Evolutionary conservation across 2,888 invertebrate genomes (phyloP).

Genomic region (Antitype chi): DNA sequence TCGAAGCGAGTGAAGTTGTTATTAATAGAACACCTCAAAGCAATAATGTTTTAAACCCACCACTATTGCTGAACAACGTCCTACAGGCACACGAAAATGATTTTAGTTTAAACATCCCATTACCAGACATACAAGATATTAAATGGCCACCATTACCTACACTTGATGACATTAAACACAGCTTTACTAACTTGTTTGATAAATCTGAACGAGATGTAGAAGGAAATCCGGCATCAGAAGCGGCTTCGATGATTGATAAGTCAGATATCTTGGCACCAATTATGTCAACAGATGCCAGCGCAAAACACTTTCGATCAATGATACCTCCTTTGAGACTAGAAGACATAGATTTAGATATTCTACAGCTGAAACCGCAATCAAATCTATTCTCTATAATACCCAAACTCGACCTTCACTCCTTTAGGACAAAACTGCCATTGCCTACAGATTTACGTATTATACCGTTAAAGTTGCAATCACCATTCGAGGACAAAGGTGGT

Average conservation of each 20-base stretch:
- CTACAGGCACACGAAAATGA: conserved; percentile 59
- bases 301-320: conserved; percentile 58
- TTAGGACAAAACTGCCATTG: conserved; percentile 73
- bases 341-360: conserved; percentile 72
- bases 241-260: conserved; percentile 48
- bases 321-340: conserved; percentile 66
- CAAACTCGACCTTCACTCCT: conserved; percentile 71
- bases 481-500: conserved; percentile 66
- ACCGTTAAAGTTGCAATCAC: conserved; percentile 73
- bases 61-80: conserved; percentile 58
- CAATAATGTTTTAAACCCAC: conserved; percentile 48
- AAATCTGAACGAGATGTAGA: conserved; percentile 56
- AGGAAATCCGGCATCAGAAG: conserved; percentile 52
- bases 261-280: conserved; percentile 58
- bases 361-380: conserved; percentile 70
- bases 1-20: conserved; percentile 75
- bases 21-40: conserved; percentile 59
- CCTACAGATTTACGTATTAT: conserved; percentile 74
- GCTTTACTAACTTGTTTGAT: conserved; percentile 70
- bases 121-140: conserved; percentile 57
- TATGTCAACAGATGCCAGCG: conserved; percentile 72
- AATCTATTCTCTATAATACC: conserved; percentile 60
- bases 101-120: conserved; percentile 48
- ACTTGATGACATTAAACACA: conserved; percentile 70
- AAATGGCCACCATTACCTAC: conserved; percentile 66